Evolutionary conservation across 2,113 vertebrate genomes (phyloP).

Genomic region (Pontoporia blainvillei): DNA sequence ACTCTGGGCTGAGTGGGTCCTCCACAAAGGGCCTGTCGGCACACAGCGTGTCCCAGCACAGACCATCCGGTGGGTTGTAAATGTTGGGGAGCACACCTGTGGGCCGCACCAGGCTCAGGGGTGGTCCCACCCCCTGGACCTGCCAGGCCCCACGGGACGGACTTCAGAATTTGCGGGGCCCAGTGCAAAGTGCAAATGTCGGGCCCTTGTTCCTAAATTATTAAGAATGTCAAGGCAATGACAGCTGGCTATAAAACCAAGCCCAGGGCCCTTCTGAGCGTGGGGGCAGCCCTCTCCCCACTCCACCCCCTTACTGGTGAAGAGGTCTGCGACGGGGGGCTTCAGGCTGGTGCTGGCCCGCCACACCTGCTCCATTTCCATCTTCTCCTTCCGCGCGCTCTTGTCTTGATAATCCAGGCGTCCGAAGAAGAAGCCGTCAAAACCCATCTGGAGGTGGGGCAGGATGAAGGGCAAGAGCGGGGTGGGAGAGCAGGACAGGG

Average conservation of each 20-base stretch:
- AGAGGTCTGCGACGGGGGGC: conserved; percentile 86
- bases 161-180: neutral
- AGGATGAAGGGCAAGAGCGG: rapidly evolving
- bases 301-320: conserved; percentile 83
- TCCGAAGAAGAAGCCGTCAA: conserved; percentile 92
- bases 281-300: neutral
- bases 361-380: conserved; percentile 91
- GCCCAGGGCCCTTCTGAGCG: neutral
- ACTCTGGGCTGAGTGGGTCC: conserved; percentile 85
- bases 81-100: conserved; percentile 90
- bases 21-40: conserved; percentile 88
- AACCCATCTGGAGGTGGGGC: conserved; percentile 86
- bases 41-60: conserved; percentile 94
- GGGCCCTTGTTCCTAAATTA: neutral
- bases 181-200: neutral
- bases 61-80: conserved; percentile 85
- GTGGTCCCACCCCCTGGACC: neutral
- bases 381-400: conserved; percentile 21
- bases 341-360: conserved; percentile 85
- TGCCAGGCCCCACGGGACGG: neutral
- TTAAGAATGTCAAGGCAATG: neutral
- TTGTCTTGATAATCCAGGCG: conserved; percentile 94
- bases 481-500: no score
- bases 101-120: neutral
- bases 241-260: neutral